Conservation (phyloP, 2,888 invertebrate species). For the Drosophila leonis region DNA sequence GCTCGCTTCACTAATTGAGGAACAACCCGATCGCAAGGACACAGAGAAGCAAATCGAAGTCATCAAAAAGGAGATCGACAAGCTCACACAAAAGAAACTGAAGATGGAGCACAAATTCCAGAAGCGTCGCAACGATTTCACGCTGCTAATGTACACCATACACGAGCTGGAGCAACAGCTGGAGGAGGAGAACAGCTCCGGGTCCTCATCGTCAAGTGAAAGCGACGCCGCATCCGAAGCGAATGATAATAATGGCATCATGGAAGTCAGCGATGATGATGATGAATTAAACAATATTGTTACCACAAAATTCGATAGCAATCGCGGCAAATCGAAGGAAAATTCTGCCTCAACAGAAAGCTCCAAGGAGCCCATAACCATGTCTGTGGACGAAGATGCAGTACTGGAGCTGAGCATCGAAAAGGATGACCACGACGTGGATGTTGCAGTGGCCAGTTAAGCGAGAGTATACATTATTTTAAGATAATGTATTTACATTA, state of each 20-base stretch:
- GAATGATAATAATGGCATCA: constrained; percentile 63
- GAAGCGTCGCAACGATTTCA: constrained; percentile 94
- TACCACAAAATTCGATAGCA: constrained; percentile 54
- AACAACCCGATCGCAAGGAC: constrained; percentile 95
- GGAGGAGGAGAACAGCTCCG: constrained; percentile 88
- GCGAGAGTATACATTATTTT: not conserved
- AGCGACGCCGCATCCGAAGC: constrained; percentile 51
- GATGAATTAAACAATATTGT: constrained; percentile 54
- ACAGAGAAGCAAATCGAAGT: constrained; percentile 89
- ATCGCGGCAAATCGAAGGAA: constrained; percentile 51
- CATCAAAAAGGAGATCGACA: constrained; percentile 90
- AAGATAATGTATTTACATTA: constrained; percentile 1
- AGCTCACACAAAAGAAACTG: constrained; percentile 90
- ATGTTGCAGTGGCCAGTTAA: constrained; percentile 62
- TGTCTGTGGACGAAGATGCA: constrained; percentile 82
- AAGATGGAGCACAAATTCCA: constrained; percentile 92
- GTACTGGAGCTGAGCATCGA: constrained; percentile 82
- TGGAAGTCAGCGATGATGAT: constrained; percentile 78
- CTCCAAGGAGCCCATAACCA: constrained; percentile 71
- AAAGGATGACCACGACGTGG: constrained; percentile 79
- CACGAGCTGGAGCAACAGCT: constrained; percentile 93
- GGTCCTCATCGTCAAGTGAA: constrained; percentile 84
- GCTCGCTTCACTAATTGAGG: constrained; percentile 94
- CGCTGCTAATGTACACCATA: constrained; percentile 94
- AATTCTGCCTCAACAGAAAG: constrained; percentile 69